Evolutionary conservation across 1,140 invertebrate species (phyloP), one percentile per base, ranked within the genome.

Genomic region (Hylaeus anthracinus): DNA sequence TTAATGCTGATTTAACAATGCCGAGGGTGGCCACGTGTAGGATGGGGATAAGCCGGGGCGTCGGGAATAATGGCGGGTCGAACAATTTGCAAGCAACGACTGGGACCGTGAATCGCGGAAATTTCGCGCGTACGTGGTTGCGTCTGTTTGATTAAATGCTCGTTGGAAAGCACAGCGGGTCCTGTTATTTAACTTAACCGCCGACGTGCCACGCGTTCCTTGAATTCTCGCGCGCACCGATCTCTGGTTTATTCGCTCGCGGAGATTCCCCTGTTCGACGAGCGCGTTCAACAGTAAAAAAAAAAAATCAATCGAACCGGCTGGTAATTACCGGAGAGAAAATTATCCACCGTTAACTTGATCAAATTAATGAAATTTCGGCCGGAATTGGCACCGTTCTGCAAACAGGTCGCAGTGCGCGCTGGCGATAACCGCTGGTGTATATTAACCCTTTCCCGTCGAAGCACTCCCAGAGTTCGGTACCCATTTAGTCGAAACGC

Each of bases 1-100:
- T 65, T 82, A 78, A 82, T 79, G 37, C 61, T n/a, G 80, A 82
- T 82, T 78, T 72, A 79, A 51, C 75, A 80, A 77, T 66, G 69
- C 26, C 60, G 26, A 39, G 12, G 14, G 41, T 2, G n/a, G 48
- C 43, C 26, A 72, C 56, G 51, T 67, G 64, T 81, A 63, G 58
- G 75, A 64, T 10, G 45, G 26, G 75, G 60, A 79, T 79, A 79
- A 82, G 67, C 67, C 69, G 64, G 3, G 5, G 12, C 39, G 53
- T 10, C 15, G 48, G 71, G 56, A 26, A 26, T 26, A 26, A 72
- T 15, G 5, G 37, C 12, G 3, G 61, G 5, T 66, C 53, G 15
- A 53, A 6, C 71, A 45, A 72, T 65, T 77, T 43, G 63, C 71
- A 51, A 65, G 79, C 77, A 63, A 56, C 41, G 45, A 60, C 71